These are phyloP conservation scores for Merops nubicus DNA, from an alignment of 2,113 vertebrate genomes.

Conservation along the genomic window DNA sequence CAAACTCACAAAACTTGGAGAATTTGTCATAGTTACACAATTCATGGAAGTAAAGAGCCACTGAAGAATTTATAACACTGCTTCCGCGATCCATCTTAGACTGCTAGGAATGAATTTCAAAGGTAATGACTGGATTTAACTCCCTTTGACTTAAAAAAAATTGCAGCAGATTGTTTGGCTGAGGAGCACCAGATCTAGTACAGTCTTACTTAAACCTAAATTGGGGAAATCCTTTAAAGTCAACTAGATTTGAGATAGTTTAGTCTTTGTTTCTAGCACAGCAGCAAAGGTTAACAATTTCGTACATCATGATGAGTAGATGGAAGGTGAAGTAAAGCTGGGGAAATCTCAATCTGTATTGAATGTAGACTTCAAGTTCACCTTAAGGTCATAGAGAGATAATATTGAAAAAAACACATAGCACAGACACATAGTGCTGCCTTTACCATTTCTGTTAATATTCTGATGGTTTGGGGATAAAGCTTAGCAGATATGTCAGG, in stretches of 20 bases:
- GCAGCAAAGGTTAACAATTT: not conserved
- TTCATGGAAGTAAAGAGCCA: not conserved
- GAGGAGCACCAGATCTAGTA: not conserved
- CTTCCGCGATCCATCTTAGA: not conserved
- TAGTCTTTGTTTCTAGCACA: not conserved
- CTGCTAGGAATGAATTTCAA: not conserved
- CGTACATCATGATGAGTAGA: not conserved
- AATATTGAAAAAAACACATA: not conserved
- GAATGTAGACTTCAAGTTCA: not conserved
- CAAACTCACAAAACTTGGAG: not conserved
- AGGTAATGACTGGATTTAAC: not conserved
- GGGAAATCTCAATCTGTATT: not conserved
- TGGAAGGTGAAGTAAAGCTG: conserved; percentile 6
- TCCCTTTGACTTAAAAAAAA: not conserved
- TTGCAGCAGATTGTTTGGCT: not conserved
- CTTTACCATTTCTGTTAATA: conserved; percentile 8
- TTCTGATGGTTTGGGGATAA: conserved; percentile 29
- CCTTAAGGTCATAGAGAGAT: not conserved
- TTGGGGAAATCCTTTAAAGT: not conserved
- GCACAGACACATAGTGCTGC: not conserved
- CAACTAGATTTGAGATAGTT: not conserved
- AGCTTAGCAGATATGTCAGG: not conserved
- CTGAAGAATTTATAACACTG: not conserved
- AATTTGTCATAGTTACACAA: not conserved
- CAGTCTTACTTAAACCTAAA: not conserved